A percentile compares a stretch with the other conserved stretches of the same genome.
These are phyloP conservation scores for Hoplostethus atlanticus DNA, from an alignment of 2,797 vertebrate genomes.

Conservation along the genomic window DNA sequence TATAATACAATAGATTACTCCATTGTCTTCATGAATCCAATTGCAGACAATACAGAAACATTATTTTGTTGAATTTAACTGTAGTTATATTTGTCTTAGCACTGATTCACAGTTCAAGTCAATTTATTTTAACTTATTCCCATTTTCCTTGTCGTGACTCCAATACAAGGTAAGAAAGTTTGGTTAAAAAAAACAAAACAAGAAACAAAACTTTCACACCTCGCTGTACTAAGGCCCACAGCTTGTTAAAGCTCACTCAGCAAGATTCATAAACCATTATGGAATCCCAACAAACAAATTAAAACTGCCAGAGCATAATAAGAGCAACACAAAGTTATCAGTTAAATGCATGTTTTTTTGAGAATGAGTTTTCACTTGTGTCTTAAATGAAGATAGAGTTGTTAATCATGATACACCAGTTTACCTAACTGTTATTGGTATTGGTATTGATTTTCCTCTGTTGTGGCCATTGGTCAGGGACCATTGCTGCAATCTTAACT, in stretches of 20 bases:
- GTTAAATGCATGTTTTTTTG: conserved; percentile 45
- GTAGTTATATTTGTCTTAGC: too few relatives aligned
- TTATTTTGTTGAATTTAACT: too few relatives aligned
- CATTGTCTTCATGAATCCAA: too few relatives aligned
- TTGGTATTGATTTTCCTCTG: not conserved
- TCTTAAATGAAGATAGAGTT: conserved; percentile 34
- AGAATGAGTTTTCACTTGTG: conserved; percentile 21
- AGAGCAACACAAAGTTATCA: conserved; percentile 46
- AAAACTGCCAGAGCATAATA: conserved; percentile 55
- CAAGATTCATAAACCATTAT: conserved; percentile 70
- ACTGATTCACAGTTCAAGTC: too few relatives aligned
- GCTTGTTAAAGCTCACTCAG: conserved; percentile 52
- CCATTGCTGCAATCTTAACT: too few relatives aligned
- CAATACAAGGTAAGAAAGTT: too few relatives aligned
- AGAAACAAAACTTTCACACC: conserved; percentile 70
- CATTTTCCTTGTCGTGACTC: too few relatives aligned
- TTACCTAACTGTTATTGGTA: not conserved
- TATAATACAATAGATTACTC: too few relatives aligned
- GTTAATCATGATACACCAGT: conserved; percentile 17
- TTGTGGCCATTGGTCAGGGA: not conserved
- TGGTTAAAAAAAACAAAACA: conserved; percentile 47
- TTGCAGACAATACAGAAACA: too few relatives aligned
- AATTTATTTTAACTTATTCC: too few relatives aligned
- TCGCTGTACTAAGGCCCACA: conserved; percentile 67
- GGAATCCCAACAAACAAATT: conserved; percentile 69